Conservation (phyloP, 2,888 invertebrate species). For the Hirudinaria manillensis region DNA sequence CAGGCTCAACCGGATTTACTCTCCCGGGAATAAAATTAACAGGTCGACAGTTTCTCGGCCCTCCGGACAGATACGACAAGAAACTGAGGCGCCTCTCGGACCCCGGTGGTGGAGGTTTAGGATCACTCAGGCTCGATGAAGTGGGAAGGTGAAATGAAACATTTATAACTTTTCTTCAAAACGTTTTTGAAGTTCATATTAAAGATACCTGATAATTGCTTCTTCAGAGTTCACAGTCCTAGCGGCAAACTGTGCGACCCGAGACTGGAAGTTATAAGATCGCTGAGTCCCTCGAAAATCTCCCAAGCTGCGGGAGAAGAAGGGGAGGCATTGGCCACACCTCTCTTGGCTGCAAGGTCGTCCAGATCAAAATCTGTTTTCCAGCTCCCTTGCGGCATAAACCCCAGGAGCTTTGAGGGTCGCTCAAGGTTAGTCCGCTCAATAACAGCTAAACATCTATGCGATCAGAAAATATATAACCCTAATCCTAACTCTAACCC, state of each 20-base stretch:
- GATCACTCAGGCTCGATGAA: constrained; percentile 2
- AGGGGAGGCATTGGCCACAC: constrained; percentile 22
- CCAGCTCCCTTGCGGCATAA: constrained; percentile 19
- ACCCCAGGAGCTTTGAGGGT: background rate
- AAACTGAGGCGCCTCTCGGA: constrained; percentile 29
- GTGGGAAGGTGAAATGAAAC: background rate
- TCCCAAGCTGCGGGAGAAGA: constrained; percentile 30
- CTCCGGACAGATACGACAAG: constrained; percentile 17
- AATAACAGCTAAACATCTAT: background rate
- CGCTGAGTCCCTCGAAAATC: constrained; percentile 29
- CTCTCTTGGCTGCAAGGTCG: constrained; percentile 16
- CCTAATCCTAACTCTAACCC: background rate
- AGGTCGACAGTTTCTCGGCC: background rate
- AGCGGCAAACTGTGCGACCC: constrained; percentile 33
- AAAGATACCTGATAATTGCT: background rate
- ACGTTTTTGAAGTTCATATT: background rate
- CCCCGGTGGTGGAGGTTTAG: constrained; percentile 24
- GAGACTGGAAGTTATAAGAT: constrained; percentile 30
- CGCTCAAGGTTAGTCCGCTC: background rate
- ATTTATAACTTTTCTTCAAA: background rate
- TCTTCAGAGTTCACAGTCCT: constrained; percentile 16
- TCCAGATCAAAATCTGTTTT: constrained; percentile 27
- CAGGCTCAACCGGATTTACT: background rate
- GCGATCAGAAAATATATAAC: background rate
- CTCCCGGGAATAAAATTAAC: background rate